Percentiles rank a stretch among this genome's conserved stretches.
These are phyloP conservation scores for Neopelma chrysocephalum DNA, from an alignment of 2,797 vertebrate species.

Conservation along the genomic window DNA sequence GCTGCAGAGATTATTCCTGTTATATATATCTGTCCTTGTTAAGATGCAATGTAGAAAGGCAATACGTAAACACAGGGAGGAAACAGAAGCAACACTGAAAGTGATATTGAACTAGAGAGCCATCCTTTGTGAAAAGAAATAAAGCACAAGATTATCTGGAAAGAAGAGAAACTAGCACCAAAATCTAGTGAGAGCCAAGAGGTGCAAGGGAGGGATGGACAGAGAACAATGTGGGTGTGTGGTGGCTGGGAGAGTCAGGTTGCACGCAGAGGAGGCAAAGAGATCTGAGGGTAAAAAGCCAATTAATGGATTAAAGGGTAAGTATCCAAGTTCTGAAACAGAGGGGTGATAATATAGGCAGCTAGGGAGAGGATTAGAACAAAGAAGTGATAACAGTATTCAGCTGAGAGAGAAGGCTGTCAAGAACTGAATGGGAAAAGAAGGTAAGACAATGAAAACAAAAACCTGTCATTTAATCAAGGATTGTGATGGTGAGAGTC, in stretches of 20 bases:
- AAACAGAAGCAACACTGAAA: slow-evolving; percentile 49
- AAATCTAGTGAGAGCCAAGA: slow-evolving; percentile 27
- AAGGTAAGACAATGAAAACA: slow-evolving; percentile 75
- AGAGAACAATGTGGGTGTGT: slow-evolving; percentile 25
- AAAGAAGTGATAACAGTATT: slow-evolving; percentile 82
- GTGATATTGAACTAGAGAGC: slow-evolving; percentile 25
- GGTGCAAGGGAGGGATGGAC: not conserved
- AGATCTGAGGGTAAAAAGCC: slow-evolving; percentile 73
- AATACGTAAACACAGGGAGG: not conserved
- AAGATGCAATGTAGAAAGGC: slow-evolving; percentile 23
- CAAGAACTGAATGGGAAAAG: slow-evolving; percentile 73
- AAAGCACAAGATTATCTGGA: slow-evolving; percentile 58
- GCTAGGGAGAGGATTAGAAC: slow-evolving; percentile 77
- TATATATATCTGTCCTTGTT: slow-evolving; percentile 5
- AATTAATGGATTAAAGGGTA: slow-evolving; percentile 79
- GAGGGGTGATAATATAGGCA: slow-evolving; percentile 79
- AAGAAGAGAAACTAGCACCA: slow-evolving; percentile 41
- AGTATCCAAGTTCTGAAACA: slow-evolving; percentile 72
- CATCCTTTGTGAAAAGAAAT: slow-evolving; percentile 25
- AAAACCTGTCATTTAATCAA: slow-evolving; percentile 75
- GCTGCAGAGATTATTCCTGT: slow-evolving; percentile 18
- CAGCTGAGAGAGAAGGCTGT: slow-evolving; percentile 76
- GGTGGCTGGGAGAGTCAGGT: slow-evolving; percentile 56
- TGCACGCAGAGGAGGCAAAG: slow-evolving; percentile 46
- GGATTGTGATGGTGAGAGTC: slow-evolving; percentile 57